Evolutionary conservation across 2,113 vertebrate species (phyloP), one percentile per base, ranked within the genome.

Genomic region (Rhegmatorhina hoffmannsi): DNA sequence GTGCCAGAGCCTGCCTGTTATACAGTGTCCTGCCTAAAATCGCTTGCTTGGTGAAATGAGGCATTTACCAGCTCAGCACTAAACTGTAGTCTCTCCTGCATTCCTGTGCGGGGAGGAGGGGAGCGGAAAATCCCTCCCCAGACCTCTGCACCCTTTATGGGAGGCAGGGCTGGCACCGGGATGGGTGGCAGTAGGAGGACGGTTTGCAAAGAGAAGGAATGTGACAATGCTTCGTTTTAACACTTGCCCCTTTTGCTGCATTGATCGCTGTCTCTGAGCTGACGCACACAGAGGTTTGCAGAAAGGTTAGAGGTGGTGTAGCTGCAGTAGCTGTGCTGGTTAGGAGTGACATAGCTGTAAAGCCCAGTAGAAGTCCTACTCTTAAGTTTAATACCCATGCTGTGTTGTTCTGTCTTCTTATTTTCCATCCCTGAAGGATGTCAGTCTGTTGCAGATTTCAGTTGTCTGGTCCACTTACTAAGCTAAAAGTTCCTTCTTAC

Each of bases 41-140:
- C 88, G 95, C 90, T 94, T 95, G 75, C 88, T 94, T 68, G 93
- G 87, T 80, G 69, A 83, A 70, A 93, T 26, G 93, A 94, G 76
- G 72, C 85, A 68, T 95, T 95, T 83, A 90, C 90, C 68, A 95
- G 83, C 87, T 95, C 93, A 95, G 95, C 91, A 83, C 68, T 90
- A 74, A 83, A n/a, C 76, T 67, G 46, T 47, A 43, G 67, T 47
- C 66, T 87, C 82, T 93, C 76, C 76, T 52, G 79, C 94, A 88
- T 94, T 95, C 92, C 93, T 93, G 46, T 43, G 63, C 1, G 2
- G 43, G 91, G 92, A 74, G 78, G 50, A 85, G 60, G 67, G 87
- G 70, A 89, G 70, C 1, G 6, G 74, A 85, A 95, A 94, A 86
- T 94, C 92, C 40, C 66, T 91, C 53, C 38, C 28, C 36, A 38